These are phyloP conservation scores for Rhinoderma darwinii DNA, from an alignment of 2,113 vertebrate genomes.

Conservation along the genomic window DNA sequence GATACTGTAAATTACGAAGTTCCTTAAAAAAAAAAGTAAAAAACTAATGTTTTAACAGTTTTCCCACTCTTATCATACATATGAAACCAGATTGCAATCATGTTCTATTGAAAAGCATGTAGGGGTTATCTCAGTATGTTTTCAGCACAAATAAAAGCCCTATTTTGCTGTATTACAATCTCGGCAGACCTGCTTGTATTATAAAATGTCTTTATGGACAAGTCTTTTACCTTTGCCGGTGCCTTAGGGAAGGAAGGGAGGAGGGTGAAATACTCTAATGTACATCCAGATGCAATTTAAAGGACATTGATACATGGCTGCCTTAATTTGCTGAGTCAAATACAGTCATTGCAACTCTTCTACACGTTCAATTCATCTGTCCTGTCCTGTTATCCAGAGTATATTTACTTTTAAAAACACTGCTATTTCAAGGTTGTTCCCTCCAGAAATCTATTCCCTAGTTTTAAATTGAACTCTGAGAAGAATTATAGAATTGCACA, in stretches of 20 bases:
- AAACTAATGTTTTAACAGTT: neutral
- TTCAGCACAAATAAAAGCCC: neutral
- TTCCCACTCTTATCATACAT: neutral
- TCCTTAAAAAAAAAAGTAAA: neutral
- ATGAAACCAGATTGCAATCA: neutral
- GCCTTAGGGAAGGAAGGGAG: conserved; percentile 18
- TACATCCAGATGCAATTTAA: conserved; percentile 49
- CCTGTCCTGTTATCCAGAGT: conserved; percentile 45
- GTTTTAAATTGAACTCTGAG: conserved; percentile 36
- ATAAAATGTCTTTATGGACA: conserved; percentile 18
- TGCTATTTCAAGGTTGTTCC: conserved; percentile 46
- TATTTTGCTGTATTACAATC: neutral
- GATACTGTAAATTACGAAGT: too few species aligned
- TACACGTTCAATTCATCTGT: conserved; percentile 54
- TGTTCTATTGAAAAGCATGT: neutral
- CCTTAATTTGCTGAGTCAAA: conserved; percentile 56
- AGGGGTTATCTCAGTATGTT: neutral
- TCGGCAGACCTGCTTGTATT: neutral
- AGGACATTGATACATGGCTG: conserved; percentile 54
- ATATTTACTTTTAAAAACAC: conserved; percentile 50
- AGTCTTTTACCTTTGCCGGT: conserved; percentile 22
- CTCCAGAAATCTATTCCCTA: conserved; percentile 35
- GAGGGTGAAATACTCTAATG: conserved; percentile 36
- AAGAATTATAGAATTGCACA: conserved; percentile 56
- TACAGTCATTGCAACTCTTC: conserved; percentile 42